A percentile compares a stretch with the other conserved stretches of the same genome.
These are phyloP conservation scores for Synergus laeviventris DNA, from an alignment of 2,888 invertebrate species.

Conservation along the genomic window DNA sequence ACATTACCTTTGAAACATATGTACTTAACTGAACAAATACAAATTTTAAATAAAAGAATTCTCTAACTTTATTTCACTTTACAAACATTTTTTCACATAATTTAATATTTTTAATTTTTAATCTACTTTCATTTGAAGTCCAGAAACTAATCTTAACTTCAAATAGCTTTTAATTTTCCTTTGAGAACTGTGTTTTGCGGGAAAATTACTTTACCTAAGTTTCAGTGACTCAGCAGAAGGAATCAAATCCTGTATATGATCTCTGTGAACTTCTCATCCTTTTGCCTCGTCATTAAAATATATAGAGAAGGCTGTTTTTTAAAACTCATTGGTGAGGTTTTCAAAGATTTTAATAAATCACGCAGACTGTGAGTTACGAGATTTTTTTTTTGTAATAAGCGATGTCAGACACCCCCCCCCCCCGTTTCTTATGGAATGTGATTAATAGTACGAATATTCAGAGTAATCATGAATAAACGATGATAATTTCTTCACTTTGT, in stretches of 20 bases:
- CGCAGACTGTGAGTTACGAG: neutral
- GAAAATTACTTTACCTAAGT: neutral
- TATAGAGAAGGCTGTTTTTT: neutral
- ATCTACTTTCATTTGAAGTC: neutral
- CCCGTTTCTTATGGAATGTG: neutral
- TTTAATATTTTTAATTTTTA: neutral
- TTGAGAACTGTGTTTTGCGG: neutral
- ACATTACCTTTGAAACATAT: too few species aligned
- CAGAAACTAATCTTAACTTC: neutral
- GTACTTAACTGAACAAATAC: too few species aligned
- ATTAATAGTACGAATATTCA: slow-evolving; percentile 33
- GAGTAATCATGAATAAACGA: slow-evolving; percentile 8
- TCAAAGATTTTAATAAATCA: neutral
- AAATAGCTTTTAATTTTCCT: neutral
- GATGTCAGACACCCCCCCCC: neutral
- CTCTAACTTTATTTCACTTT: neutral
- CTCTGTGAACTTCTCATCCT: neutral
- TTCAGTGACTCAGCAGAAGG: neutral
- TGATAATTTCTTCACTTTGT: neutral
- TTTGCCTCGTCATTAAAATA: neutral
- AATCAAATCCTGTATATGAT: neutral
- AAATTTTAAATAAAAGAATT: too few species aligned
- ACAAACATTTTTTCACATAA: neutral
- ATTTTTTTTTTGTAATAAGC: slow-evolving; percentile 9
- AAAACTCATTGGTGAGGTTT: neutral